These are phyloP conservation scores for Campaea margaritaria DNA, from an alignment of 2,888 invertebrate species.

Conservation along the genomic window DNA sequence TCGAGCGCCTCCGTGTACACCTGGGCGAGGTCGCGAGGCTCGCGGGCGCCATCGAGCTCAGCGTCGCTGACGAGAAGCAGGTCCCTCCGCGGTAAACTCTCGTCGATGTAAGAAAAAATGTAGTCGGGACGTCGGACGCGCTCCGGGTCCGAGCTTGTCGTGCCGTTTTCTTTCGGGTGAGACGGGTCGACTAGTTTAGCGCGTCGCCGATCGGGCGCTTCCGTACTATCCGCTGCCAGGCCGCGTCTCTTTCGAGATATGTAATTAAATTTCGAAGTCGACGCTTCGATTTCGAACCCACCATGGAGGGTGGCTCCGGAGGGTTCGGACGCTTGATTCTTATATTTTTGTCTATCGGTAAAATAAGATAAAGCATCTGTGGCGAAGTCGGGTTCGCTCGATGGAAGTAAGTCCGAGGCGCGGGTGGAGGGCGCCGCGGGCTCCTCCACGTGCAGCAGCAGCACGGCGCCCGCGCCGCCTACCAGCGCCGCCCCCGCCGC, in stretches of 20 bases:
- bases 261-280: conserved; percentile 2
- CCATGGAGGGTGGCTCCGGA: too few relatives aligned
- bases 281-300: background rate
- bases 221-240: background rate
- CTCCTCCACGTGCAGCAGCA: conserved; percentile 50
- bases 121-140: conserved; percentile 10
- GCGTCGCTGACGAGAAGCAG: conserved; percentile 45
- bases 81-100: conserved; percentile 31
- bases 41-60: conserved; percentile 14
- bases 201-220: background rate
- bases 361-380: background rate
- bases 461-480: conserved; percentile 29
- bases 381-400: background rate
- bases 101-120: conserved; percentile 19
- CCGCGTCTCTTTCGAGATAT: conserved; percentile 18
- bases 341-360: background rate
- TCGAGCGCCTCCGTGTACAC: conserved; percentile 28
- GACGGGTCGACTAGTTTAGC: background rate
- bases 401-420: background rate
- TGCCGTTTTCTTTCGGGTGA: background rate
- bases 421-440: conserved; percentile 27
- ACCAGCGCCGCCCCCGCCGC: conserved; percentile 22
- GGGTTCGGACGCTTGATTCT: background rate
- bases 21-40: conserved; percentile 23
- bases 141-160: background rate